Conservation (phyloP, 2,113 vertebrate genomes). For the Centropus unirufus region DNA sequence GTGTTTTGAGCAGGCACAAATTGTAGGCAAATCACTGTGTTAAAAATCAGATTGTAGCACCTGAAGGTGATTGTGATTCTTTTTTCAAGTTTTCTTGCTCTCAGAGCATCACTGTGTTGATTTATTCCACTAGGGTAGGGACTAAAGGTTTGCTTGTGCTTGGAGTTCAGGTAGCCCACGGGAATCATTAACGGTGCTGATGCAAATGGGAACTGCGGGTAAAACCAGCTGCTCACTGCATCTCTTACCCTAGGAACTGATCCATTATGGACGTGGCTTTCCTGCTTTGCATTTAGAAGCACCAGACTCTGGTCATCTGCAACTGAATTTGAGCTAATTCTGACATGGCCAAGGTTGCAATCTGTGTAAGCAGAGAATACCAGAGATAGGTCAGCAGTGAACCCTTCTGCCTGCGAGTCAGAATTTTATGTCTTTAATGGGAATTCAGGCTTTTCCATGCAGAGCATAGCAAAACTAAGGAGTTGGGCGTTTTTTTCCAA, state of each 20-base stretch:
- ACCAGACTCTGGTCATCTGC: rapidly evolving
- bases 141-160: background rate
- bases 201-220: background rate
- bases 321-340: background rate
- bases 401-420: background rate
- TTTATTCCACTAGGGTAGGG: background rate
- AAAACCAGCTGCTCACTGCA: background rate
- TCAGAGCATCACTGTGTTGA: background rate
- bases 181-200: background rate
- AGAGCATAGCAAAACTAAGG: background rate
- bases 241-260: too few species aligned
- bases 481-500: background rate
- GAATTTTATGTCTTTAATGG: background rate
- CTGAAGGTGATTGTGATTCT: too few species aligned
- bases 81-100: too few species aligned
- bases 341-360: background rate
- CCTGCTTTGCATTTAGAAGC: background rate
- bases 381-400: background rate
- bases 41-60: background rate
- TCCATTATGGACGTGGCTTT: rapidly evolving
- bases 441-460: background rate
- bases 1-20: background rate
- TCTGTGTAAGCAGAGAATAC: background rate
- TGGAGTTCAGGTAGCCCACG: background rate
- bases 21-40: background rate